Evolutionary conservation across 1,140 invertebrate species (phyloP).

Genomic region (Zaprionus africanus): DNA sequence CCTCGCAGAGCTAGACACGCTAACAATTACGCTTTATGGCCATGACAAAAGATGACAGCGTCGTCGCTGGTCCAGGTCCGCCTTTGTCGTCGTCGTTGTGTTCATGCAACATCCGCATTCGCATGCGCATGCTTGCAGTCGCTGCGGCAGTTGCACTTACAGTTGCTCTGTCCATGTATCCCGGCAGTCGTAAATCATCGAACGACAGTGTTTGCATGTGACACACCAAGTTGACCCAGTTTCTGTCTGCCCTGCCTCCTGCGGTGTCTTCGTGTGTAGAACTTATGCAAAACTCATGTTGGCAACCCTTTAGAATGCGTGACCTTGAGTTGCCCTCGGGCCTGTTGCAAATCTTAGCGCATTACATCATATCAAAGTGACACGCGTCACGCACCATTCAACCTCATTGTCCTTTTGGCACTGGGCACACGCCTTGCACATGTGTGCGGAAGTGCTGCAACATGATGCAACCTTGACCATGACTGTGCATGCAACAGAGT

Average conservation of each 20-base stretch:
- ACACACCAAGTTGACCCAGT: constrained; percentile 63
- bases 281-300: constrained; percentile 20
- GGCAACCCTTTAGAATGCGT: constrained; percentile 35
- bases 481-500: background rate
- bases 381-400: constrained; percentile 29
- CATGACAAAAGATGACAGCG: constrained; percentile 71
- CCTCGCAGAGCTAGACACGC: constrained; percentile 41
- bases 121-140: constrained; percentile 42
- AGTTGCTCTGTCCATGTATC: constrained; percentile 25
- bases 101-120: constrained; percentile 50
- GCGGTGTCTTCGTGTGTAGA: constrained; percentile 15
- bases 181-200: constrained; percentile 69
- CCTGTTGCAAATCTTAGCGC: background rate
- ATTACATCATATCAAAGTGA: constrained; percentile 35
- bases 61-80: constrained; percentile 9
- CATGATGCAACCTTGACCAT: background rate
- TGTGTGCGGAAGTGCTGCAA: constrained; percentile 26
- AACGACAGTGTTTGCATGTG: constrained; percentile 61
- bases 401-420: constrained; percentile 32
- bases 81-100: constrained; percentile 3
- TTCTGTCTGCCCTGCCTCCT: constrained; percentile 30
- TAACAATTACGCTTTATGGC: constrained; percentile 64
- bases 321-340: constrained; percentile 39
- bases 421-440: constrained; percentile 53
- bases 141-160: constrained; percentile 28